Conservation (phyloP, 2,797 vertebrate species). For the Gymnothorax reevesii region DNA sequence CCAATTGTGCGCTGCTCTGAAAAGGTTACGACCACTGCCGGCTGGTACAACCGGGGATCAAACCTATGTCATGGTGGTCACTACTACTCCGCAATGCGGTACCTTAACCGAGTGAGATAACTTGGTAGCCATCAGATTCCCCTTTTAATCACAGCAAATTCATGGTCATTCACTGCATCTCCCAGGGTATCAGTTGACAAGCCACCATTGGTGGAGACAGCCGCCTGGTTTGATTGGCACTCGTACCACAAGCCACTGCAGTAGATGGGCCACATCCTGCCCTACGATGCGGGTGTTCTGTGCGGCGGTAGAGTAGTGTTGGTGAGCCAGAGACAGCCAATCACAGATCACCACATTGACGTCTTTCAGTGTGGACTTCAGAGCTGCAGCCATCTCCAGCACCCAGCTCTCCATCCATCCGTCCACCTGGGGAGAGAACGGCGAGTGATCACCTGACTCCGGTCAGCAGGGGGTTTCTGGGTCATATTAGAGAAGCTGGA, state of each 20-base stretch:
- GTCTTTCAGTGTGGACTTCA: slow-evolving; percentile 70
- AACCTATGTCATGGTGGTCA: too few species aligned
- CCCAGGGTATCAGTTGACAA: background rate
- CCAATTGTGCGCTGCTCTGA: too few species aligned
- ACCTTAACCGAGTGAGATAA: too few species aligned
- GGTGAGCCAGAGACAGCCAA: slow-evolving; percentile 83
- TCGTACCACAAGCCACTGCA: slow-evolving; percentile 84
- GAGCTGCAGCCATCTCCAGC: slow-evolving; percentile 72
- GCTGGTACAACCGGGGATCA: too few species aligned
- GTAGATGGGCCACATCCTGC: slow-evolving; percentile 81
- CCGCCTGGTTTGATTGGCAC: background rate
- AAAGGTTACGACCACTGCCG: too few species aligned
- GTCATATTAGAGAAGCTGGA: background rate
- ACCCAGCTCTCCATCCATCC: slow-evolving; percentile 86
- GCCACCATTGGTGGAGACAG: background rate
- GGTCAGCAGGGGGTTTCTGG: background rate
- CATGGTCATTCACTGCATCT: background rate
- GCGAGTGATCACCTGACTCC: background rate
- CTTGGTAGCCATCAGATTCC: background rate
- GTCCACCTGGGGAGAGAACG: slow-evolving; percentile 72
- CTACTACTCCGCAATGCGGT: too few species aligned
- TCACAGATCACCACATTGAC: slow-evolving; percentile 84
- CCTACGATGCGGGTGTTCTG: slow-evolving; percentile 82
- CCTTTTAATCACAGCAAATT: background rate
- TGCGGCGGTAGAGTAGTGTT: slow-evolving; percentile 82